A percentile compares a stretch with the other conserved stretches of the same genome.
Evolutionary conservation across 2,888 invertebrate genomes (phyloP).

Genomic region (Andrena bicolor): DNA sequence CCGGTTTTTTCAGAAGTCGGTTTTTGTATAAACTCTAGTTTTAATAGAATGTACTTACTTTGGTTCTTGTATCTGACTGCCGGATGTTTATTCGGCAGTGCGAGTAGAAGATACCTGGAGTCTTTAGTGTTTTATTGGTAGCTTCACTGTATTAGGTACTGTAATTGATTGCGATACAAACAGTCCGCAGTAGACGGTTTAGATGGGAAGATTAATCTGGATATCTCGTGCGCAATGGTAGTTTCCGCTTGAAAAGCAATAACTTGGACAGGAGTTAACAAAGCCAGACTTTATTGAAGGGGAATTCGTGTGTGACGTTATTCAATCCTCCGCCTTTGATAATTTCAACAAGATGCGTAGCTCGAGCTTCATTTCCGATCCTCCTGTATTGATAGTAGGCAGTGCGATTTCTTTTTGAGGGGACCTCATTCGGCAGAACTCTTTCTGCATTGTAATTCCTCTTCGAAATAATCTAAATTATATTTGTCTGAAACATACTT

Average conservation of each 20-base stretch:
- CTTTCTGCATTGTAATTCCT: no score
- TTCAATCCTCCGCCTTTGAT: not conserved
- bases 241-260: conserved; percentile 1
- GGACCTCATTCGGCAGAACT: not conserved
- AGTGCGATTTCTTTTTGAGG: not conserved
- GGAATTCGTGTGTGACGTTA: not conserved
- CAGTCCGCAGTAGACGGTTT: not conserved
- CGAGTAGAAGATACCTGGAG: no score
- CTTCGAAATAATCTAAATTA: no score
- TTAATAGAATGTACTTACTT: no score
- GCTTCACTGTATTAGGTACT: no score
- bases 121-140: no score
- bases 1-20: no score
- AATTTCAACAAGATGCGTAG: not conserved
- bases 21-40: no score
- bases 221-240: not conserved
- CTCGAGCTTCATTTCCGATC: not conserved
- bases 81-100: no score
- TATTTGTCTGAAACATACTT: no score
- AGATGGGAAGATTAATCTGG: not conserved
- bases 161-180: not conserved
- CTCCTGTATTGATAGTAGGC: not conserved
- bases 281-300: not conserved
- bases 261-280: not conserved
- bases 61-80: no score